A percentile compares a stretch with the other conserved stretches of the same genome.
phyloP scores from a whole-genome alignment of 2,113 vertebrate genomes.

The Alligator mississippiensis region DNA sequence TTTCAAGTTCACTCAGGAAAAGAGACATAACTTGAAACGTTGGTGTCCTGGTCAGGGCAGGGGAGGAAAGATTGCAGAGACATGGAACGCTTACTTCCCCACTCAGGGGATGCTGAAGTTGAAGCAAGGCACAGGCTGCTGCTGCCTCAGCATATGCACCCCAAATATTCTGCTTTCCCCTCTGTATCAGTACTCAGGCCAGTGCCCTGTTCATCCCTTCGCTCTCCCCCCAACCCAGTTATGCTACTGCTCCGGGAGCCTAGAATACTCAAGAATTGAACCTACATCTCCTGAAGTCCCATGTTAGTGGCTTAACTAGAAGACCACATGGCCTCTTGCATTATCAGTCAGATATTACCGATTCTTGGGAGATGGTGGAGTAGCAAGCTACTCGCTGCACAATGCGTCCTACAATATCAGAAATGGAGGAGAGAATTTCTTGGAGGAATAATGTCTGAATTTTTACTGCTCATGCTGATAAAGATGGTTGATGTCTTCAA shows the following conservation, averaged over 20 bases:
- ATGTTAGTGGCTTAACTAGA: conserved; percentile 44
- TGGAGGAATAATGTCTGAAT: not conserved
- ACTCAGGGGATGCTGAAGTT: no score
- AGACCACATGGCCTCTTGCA: not conserved
- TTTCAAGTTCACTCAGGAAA: no score
- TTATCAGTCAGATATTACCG: not conserved
- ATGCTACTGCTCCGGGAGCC: no score
- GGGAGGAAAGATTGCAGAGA: no score
- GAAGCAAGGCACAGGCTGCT: no score
- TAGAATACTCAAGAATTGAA: not conserved
- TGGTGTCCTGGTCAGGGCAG: no score
- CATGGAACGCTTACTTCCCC: no score
- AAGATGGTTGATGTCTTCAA: not conserved
- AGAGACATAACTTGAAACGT: no score
- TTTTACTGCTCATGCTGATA: not conserved
- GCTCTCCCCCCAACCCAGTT: no score
- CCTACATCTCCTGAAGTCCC: not conserved
- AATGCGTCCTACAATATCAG: not conserved
- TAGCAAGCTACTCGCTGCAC: not conserved
- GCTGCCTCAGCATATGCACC: no score
- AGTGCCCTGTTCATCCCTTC: no score
- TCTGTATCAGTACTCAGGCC: not conserved
- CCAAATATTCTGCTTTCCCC: not conserved
- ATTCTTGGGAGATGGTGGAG: not conserved
- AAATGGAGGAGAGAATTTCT: not conserved